phyloP scores from a whole-genome alignment of 2,888 invertebrate species.

The Sceliomorpha sp. region DNA sequence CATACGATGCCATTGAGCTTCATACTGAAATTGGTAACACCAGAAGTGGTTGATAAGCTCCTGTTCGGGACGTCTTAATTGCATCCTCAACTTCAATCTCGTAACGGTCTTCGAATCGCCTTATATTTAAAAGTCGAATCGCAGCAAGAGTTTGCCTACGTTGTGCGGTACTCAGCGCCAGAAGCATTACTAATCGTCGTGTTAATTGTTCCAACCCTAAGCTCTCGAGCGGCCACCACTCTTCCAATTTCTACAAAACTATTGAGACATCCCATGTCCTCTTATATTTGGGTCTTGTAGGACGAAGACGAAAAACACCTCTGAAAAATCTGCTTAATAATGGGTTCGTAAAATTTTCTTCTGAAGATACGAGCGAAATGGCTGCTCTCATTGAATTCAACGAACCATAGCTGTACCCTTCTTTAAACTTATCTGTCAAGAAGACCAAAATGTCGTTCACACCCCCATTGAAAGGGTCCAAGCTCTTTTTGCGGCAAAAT shows the following conservation, averaged over 20 bases:
- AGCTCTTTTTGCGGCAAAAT: slow-evolving; percentile 27
- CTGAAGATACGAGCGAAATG: slow-evolving; percentile 25
- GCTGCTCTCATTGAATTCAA: slow-evolving; percentile 46
- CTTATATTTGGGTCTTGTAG: slow-evolving; percentile 23
- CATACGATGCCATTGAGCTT: too few species aligned
- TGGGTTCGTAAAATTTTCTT: slow-evolving; percentile 1
- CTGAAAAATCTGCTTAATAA: slow-evolving; percentile 23
- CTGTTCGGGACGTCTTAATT: slow-evolving; percentile 17
- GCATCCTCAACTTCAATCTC: slow-evolving; percentile 5
- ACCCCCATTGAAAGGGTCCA: background rate
- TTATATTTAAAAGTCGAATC: slow-evolving; percentile 11
- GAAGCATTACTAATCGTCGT: background rate
- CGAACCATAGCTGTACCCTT: slow-evolving; percentile 16
- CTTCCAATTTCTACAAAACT: slow-evolving; percentile 11
- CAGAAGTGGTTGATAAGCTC: slow-evolving; percentile 11
- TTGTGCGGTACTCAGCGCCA: slow-evolving; percentile 19
- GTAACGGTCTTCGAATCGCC: background rate
- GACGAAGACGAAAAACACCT: slow-evolving; percentile 16
- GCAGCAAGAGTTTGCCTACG: slow-evolving; percentile 11
- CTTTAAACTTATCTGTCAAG: slow-evolving; percentile 5
- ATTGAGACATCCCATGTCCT: slow-evolving; percentile 23
- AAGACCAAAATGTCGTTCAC: slow-evolving; percentile 2
- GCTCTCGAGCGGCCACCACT: slow-evolving; percentile 6
- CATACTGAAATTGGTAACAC: slow-evolving; percentile 8
- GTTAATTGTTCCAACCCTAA: slow-evolving; percentile 4